phyloP scores from a whole-genome alignment of 2,888 invertebrate genomes.

The Plemyria rubiginata region DNA sequence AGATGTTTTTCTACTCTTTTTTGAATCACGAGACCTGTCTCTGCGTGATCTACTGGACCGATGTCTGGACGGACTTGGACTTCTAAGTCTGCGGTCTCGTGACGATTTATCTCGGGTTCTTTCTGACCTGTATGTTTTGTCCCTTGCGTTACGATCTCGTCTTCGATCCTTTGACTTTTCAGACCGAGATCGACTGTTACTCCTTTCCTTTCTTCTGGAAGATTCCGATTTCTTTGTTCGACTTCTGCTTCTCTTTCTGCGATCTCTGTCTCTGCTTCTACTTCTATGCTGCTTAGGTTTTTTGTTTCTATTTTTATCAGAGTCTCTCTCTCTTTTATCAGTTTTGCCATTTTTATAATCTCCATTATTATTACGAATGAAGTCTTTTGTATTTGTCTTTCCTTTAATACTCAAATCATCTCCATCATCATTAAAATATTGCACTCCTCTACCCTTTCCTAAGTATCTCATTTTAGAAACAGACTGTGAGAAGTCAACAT shows the following conservation, averaged over 20 bases:
- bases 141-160: conserved; percentile 10
- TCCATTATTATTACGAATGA: conserved; percentile 43
- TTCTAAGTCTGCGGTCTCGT: conserved; percentile 24
- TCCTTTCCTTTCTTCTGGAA: conserved; percentile 28
- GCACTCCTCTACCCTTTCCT: conserved; percentile 93
- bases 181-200: conserved; percentile 19
- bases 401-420: conserved; percentile 30
- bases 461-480: conserved; percentile 97
- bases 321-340: conserved; percentile 50
- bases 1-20: conserved; percentile 9
- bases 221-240: conserved; percentile 20
- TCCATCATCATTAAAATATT: conserved; percentile 75
- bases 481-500: conserved; percentile 99
- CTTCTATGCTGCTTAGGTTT: conserved; percentile 31
- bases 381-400: conserved; percentile 24
- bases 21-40: conserved; percentile 26
- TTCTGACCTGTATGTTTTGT: conserved; percentile 1
- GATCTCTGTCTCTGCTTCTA: conserved; percentile 36
- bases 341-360: conserved; percentile 45
- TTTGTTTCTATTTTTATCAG: conserved; percentile 43
- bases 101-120: conserved; percentile 16
- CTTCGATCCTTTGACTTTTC: conserved; percentile 30
- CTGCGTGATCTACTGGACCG: conserved; percentile 19
- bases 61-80: conserved; percentile 19
- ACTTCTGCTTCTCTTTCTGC: conserved; percentile 40